Base-by-base conservation (phyloP, 2,888 invertebrate genomes). In the Tupiocoris notatus region DNA sequence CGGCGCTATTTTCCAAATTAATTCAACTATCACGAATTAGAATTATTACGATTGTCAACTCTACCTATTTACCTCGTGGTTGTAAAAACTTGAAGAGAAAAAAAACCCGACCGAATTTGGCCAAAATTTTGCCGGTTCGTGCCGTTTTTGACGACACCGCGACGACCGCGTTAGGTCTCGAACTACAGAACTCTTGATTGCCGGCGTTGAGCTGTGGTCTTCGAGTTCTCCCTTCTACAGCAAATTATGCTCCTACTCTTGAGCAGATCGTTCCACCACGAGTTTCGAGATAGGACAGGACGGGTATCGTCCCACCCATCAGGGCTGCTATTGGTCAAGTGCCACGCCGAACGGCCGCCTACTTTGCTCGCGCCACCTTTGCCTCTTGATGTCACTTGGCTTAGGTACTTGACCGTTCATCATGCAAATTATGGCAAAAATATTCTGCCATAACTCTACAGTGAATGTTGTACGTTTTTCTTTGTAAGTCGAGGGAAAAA, bases 311-410 rank as follows among this genome's bases (percentile, higher is more conserved):
- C 62, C 62, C 62, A 21, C 62, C 62, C 62, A 62, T 62, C 62
- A 16, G 17, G 62, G 16, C 62, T 62, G 21, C 62, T 20, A 62
- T 62, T 62, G 62, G 75, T 54, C 77, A 74, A 73, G 71, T 75
- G 56, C 76, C 67, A 76, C 76, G 58, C 22, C 62, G 21, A 20
- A 62, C 62, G 20, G 21, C 21, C 62, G 62, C 62, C 62, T 62
- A 21, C 62, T 62, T 62, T 20, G 21, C 62, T 62, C 20, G 16
- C 16, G 20, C 20, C 62, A 62, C 62, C 62, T 39, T 7, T 39
- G 39, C 39, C n/a, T n/a, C n/a, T n/a, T n/a, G n/a, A 7, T 39
- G 39, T 3, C 39, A 39, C 39, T 39, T 12, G 12, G 39, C 39
- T 39, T 39, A 7, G 6, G 12, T 39, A 39, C 3, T 39, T 39